Base-by-base conservation (phyloP, 2,888 invertebrate genomes). In the Ditylenchus weischeri region DNA sequence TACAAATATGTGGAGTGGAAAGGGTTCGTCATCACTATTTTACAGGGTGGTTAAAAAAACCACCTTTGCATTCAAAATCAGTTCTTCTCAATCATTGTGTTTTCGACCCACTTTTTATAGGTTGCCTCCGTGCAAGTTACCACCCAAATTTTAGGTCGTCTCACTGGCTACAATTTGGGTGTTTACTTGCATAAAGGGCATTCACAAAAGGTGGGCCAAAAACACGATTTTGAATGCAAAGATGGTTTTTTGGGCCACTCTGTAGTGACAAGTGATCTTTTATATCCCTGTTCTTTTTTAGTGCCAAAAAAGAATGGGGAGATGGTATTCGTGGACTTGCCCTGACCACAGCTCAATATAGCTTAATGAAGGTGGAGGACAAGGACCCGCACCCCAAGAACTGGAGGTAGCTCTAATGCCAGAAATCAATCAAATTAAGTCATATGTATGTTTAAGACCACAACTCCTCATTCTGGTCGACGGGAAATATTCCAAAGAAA, bases 291-390 rank as follows among this genome's bases (percentile, higher is more conserved):
- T 59, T 3, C 35, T 57, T 15, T 67, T 75, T 62, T 66, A 80
- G 80, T 71, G 98, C 98, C 71, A 98, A 98, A 85, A 98, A 98
- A 84, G 98, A 99, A 88, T 99, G 98, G 98, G 98, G 98, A 70
- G 98, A 99, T 86, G 98, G 98, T 66, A 93, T 99, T 70, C 88
- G 95, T 62, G 98, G 98, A 87, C 87, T 99, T 80, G 95, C 96
- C 0, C 87, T 99, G 66, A 93, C 94, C 1, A 96, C 98, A 2
- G 98, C 98, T 18, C 89, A 96, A 62, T 98, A 91, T 85, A 92
- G 94, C 0, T 86, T 99, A 49, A 87, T 96, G 62, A 89, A 94
- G 58, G 87, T 98, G 15, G 96, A 98, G 85, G 93, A 96, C 86
- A 95, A 94, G 29, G 81, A 92, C 69, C 95, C 95, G 0, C 98